Conservation (phyloP, 2,888 invertebrate species). For the Corbicula japonica region DNA sequence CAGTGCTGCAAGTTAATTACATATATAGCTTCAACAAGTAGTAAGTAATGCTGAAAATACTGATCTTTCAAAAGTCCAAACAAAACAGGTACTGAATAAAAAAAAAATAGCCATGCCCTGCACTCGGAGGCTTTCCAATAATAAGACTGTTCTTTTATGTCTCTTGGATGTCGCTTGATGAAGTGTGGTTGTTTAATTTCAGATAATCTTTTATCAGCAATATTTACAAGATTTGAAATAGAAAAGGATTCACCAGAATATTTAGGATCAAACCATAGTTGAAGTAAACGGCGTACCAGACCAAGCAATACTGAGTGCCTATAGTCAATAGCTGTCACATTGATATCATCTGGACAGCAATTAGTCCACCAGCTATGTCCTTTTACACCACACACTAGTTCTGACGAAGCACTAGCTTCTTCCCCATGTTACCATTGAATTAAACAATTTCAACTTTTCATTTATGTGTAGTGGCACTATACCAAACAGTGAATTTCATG, state of each 20-base stretch:
- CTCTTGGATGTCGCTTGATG: constrained; percentile 43
- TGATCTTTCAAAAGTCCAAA: constrained; percentile 44
- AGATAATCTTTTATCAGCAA: constrained; percentile 31
- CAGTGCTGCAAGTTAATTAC: constrained; percentile 42
- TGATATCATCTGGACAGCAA: constrained; percentile 31
- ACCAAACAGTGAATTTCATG: too few species aligned
- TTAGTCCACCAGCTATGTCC: constrained; percentile 43
- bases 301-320: constrained; percentile 44
- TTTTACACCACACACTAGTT: constrained; percentile 37
- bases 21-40: constrained; percentile 53
- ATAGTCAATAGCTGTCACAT: constrained; percentile 41
- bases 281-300: constrained; percentile 9
- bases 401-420: constrained; percentile 13
- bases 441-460: too few species aligned
- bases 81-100: constrained; percentile 49
- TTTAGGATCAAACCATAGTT: constrained; percentile 35
- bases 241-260: constrained; percentile 30
- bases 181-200: constrained; percentile 52
- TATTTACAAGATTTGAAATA: constrained; percentile 19
- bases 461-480: too few species aligned
- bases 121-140: constrained; percentile 62
- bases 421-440: constrained; percentile 48
- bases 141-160: constrained; percentile 47
- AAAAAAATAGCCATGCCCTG: constrained; percentile 60
- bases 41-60: constrained; percentile 47